These are phyloP conservation scores for Callimorpha dominula DNA, from an alignment of 2,888 invertebrate species.

Conservation along the genomic window DNA sequence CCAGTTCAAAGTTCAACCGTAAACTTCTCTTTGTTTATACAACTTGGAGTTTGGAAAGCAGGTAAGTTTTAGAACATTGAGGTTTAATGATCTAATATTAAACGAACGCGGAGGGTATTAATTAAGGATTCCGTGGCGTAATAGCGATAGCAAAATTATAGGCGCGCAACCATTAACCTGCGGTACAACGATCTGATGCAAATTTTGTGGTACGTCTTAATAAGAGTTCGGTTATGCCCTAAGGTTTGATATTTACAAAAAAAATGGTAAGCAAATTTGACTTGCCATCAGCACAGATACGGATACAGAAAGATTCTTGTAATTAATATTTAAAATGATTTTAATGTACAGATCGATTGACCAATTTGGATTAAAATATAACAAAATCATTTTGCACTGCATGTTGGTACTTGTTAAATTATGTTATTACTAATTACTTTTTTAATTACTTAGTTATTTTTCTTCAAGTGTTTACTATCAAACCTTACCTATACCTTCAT, in stretches of 20 bases:
- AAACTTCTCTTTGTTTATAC: conserved; percentile 84
- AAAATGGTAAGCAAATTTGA: too few species aligned
- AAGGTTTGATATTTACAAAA: background rate
- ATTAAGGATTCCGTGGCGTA: conserved; percentile 81
- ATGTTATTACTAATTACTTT: too few species aligned
- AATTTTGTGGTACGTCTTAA: conserved; percentile 51
- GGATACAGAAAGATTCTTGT: background rate
- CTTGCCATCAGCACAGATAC: background rate
- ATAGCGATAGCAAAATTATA: conserved; percentile 76
- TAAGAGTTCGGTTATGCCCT: conserved; percentile 41
- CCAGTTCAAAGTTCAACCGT: conserved; percentile 78
- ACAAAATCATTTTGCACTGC: too few species aligned
- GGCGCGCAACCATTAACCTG: conserved; percentile 49
- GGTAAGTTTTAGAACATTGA: conserved; percentile 85
- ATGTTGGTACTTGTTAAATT: background rate
- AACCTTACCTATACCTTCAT: too few species aligned
- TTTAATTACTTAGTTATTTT: too few species aligned
- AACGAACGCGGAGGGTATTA: conserved; percentile 83
- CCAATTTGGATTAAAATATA: background rate
- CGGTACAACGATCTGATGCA: conserved; percentile 40
- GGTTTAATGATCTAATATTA: conserved; percentile 87
- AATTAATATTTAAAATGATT: background rate
- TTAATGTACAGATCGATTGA: background rate
- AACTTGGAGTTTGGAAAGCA: conserved; percentile 80
- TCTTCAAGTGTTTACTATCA: background rate